Conservation (phyloP, 2,113 vertebrate genomes). For the Chionis minor region DNA sequence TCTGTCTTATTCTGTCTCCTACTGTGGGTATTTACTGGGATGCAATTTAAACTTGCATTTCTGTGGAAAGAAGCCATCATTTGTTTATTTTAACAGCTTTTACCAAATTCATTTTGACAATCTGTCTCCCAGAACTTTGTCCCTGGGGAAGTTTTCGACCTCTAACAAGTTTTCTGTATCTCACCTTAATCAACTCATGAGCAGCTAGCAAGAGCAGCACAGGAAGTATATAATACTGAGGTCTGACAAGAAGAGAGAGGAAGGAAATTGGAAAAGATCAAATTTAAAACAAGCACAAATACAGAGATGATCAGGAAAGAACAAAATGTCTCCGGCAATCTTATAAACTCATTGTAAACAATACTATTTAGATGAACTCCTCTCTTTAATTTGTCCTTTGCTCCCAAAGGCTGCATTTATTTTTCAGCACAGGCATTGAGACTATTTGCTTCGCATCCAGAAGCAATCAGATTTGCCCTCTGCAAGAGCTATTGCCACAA, state of each 20-base stretch:
- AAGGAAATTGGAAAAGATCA: background rate
- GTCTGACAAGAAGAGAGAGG: background rate
- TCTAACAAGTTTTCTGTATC: constrained; percentile 5
- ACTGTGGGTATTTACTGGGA: background rate
- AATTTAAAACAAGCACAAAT: background rate
- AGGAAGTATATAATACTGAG: background rate
- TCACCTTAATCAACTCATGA: constrained; percentile 10
- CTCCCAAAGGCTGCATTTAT: background rate
- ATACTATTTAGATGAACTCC: background rate
- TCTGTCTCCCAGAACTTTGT: background rate
- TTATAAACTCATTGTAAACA: background rate
- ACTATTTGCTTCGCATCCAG: background rate
- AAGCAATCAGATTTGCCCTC: background rate
- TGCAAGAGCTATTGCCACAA: background rate
- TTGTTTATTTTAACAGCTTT: constrained; percentile 34
- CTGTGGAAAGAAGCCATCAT: background rate
- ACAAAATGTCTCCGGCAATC: background rate
- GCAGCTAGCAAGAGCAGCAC: background rate
- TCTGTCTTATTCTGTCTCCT: background rate
- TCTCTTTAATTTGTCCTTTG: background rate
- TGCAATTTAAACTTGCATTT: background rate
- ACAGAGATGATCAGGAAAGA: background rate
- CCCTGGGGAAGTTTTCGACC: constrained; percentile 28
- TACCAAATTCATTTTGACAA: constrained; percentile 44
- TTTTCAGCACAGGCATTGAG: background rate